Base-by-base conservation (phyloP, 2,888 invertebrate species). In the Hyalella azteca region DNA sequence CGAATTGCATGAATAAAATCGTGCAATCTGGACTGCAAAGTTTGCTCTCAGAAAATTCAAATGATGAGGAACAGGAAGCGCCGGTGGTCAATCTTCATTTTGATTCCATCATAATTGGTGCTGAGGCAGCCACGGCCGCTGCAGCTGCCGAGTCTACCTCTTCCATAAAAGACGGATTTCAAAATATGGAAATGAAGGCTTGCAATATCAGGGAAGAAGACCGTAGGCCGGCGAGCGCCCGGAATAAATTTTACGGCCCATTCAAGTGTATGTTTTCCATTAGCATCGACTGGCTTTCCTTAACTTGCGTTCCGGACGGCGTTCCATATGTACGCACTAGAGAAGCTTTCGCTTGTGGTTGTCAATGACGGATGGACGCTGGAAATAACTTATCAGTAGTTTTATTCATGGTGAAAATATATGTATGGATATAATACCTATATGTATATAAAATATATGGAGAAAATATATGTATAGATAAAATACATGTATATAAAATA, bases 101-200 rank as follows among this genome's bases (percentile, higher is more conserved):
- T 66, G 66, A 66, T 66, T 66, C 66, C n/a, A 66, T 66, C 66
- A 66, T 66, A 66, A 66, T 66, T 66, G 66, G 66, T 66, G 66
- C 66, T 4, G 66, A 66, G 66, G 66, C 19, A n/a, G n/a, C n/a
- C n/a, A 36, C 66, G 66, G 66, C 66, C 39, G 66, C 66, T 66
- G 66, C 66, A 66, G 66, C 66, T 66, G 66, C 66, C 36, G 66
- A 36, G 66, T 66, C 66, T 36, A 36, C 29, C 66, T 36, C 66
- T 66, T 66, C 36, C 66, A 66, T 66, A 66, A 66, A 66, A 66
- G 66, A 29, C 66, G 66, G 36, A 66, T 66, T 36, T 36, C 66
- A 66, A 66, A 66, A 66, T 66, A 66, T 66, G 66, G 66, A 66
- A 66, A 66, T 66, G 66, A 66, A 66, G 66, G 66, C 66, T 36